Evolutionary conservation across 1,140 invertebrate genomes (phyloP), one percentile per base, ranked within the genome.

Genomic region (Helicoverpa zea): DNA sequence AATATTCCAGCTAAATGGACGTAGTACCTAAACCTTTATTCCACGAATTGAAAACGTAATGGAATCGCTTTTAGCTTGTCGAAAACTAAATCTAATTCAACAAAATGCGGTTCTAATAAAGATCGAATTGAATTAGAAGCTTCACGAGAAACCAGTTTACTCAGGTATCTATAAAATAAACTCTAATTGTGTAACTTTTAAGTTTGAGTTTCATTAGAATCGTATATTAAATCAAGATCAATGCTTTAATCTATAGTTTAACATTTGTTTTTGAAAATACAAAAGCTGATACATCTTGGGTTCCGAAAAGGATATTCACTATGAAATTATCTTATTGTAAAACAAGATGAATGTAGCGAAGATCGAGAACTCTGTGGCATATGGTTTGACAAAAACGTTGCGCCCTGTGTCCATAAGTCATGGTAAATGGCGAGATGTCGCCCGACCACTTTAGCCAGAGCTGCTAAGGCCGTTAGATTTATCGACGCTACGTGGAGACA

Each of bases 31-130:
- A 82, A 72, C 56, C 77, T 81, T 83, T 82, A 82, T 80, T 82
- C 80, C 70, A 79, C 73, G 23, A 59, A 78, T 73, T 81, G 80
- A 61, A 82, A 79, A 59, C 66, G 75, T 70, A 86, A 82, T 83
- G 84, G 68, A 85, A 83, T 81, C 80, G 79, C 82, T 80, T 81
- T 14, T 83, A 79, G 74, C 81, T 64, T 79, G 80, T 80, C 54
- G 72, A 82, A 83, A 79, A 81, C 76, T 83, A 86, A 83, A 86
- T 86, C 82, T 82, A 83, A 83, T 83, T 83, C 81, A 73, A 64
- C 82, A 86, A 83, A 43, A 81, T 83, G 78, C 80, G 79, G 64
- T 83, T 82, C 78, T 73, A 75, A 78, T 81, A 78, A 81, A 77
- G 73, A 81, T 72, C 63, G 64, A 81, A 80, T 74, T 5, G n/a